A percentile compares a stretch with the other conserved stretches of the same genome.
Evolutionary conservation across 2,113 vertebrate species (phyloP).

Genomic region (Grallaria varia): DNA sequence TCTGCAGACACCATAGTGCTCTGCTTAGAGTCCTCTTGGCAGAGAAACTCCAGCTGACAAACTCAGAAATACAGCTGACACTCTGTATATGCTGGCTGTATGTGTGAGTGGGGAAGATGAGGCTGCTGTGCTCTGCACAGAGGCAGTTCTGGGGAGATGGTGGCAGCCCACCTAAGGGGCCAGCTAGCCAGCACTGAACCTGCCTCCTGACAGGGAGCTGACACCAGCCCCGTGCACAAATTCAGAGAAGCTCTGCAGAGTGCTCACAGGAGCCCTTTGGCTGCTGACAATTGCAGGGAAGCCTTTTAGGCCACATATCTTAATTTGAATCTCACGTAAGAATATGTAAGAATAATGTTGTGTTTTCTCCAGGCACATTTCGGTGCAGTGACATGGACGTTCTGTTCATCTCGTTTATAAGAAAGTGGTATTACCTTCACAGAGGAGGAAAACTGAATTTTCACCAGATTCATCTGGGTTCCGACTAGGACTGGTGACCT

Average conservation of each 20-base stretch:
- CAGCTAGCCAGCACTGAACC: not conserved
- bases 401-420: not conserved
- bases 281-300: not conserved
- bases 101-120: not conserved
- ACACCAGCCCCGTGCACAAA: not conserved
- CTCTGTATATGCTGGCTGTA: not conserved
- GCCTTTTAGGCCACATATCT: not conserved
- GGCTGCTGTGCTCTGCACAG: not conserved
- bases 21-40: not conserved
- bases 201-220: not conserved
- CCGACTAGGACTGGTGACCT: not conserved
- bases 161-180: not conserved
- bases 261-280: not conserved
- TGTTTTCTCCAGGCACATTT: not conserved
- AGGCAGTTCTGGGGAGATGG: not conserved
- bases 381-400: fast-evolving
- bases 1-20: not conserved
- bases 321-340: not conserved
- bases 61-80: slow-evolving; percentile 5
- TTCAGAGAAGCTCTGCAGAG: not conserved
- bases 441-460: not conserved
- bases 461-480: not conserved
- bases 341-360: not conserved
- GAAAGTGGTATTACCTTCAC: not conserved
- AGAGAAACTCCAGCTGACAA: slow-evolving; percentile 22